A percentile compares a stretch with the other conserved stretches of the same genome.
Evolutionary conservation across 2,113 vertebrate genomes (phyloP).

Genomic region (Uropsilus gracilis): DNA sequence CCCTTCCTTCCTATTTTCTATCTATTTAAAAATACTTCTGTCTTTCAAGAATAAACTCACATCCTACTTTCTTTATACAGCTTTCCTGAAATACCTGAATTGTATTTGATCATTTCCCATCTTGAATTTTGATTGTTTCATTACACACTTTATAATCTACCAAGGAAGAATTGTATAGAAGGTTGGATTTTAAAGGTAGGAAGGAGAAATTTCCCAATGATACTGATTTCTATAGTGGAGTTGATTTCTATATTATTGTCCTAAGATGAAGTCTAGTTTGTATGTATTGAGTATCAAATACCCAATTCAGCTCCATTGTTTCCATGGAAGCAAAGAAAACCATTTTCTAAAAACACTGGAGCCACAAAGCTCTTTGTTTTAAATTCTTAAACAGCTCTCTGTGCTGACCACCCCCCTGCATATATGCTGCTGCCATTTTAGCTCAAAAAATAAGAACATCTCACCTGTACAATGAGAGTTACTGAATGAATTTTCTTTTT

Average conservation of each 20-base stretch:
- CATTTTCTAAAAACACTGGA: no score
- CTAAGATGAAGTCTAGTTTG: background rate
- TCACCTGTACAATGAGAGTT: background rate
- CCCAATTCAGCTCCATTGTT: background rate
- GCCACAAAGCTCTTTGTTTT: background rate
- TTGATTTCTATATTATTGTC: background rate
- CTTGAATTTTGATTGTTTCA: background rate
- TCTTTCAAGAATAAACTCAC: background rate
- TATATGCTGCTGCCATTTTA: background rate
- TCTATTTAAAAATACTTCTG: background rate
- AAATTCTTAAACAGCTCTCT: background rate
- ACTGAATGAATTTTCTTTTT: background rate
- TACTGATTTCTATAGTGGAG: background rate
- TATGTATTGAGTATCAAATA: background rate
- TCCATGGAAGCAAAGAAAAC: background rate
- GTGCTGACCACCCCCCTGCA: background rate
- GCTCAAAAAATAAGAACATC: no score
- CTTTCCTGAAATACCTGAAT: background rate
- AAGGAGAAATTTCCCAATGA: background rate
- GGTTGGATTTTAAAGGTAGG: background rate
- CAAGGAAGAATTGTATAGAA: background rate
- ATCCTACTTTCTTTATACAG: background rate
- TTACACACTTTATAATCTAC: background rate
- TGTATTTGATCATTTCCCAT: background rate
- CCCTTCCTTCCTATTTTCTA: background rate